Base-by-base conservation (phyloP, 1,140 invertebrate genomes). In the Conopomorpha cramerella region DNA sequence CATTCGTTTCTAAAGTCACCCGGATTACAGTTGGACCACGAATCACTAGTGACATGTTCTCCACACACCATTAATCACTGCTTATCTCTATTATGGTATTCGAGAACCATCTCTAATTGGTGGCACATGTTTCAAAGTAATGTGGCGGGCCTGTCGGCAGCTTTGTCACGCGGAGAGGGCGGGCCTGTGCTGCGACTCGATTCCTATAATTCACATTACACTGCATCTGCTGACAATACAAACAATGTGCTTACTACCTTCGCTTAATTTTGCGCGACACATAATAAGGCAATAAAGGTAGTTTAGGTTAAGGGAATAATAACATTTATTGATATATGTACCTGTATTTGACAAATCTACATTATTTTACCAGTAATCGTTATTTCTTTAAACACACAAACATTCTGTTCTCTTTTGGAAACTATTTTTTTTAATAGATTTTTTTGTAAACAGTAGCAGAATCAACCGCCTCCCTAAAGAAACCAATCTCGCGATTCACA, bases 41-140 rank as follows among this genome's bases (percentile, higher is more conserved):
- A 23, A 23, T 58, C 61, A 60, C 60, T 67, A 63, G 63, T 73
- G 60, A 61, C 61, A 59, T 54, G 45, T 64, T 64, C 55, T 67
- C 60, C 59, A 56, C 61, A 66, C 53, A 49, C 60, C 49, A 73
- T 70, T 70, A 72, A 62, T 68, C 62, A 65, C 39, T 41, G 51
- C 49, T 61, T 63, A 72, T 72, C 64, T 68, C 65, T 65, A 68
- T 66, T 59, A 65, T 56, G 42, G 49, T 59, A 56, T 57, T 45
- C 43, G 51, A 55, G 60, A 67, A 67, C 64, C 52, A 68, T 57
- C 55, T 66, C 51, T 70, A 70, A 73, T 70, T 73, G 65, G 55
- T 57, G 54, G 63, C 68, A 73, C 58, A 73, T 73, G 68, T 67
- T 56, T 51, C 32, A 53, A 55, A 49, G 40, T n/a, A 49, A 54